Base-by-base conservation (phyloP, 2,797 vertebrate genomes). In the Bothrops alternatus region DNA sequence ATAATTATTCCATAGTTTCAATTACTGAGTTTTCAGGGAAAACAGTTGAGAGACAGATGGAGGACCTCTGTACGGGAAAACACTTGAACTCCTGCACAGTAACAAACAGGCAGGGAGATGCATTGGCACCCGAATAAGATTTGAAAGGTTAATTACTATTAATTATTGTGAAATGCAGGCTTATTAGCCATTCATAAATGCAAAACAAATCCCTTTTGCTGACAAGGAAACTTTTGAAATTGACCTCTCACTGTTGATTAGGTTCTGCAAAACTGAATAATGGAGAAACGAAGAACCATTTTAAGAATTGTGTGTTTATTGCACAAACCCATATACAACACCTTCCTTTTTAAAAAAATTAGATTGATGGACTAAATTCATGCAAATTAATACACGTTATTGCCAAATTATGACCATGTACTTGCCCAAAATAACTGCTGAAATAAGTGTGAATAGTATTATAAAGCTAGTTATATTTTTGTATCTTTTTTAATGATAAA, bases 121-220 rank as follows among this genome's bases (percentile, higher is more conserved):
- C 26, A 92, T 92, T 95, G 93, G 95, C 95, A 96, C 95, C 94
- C 42, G 0, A 96, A 93, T 91, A 95, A 91, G 93, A 90, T 96
- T 97, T 96, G 94, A 96, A 96, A 97, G 96, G 91, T 96, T 96
- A 97, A 97, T 97, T 97, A 95, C 90, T 89, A 96, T 97, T 96
- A 95, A 96, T 97, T 95, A 96, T 96, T 94, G 93, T 89, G 58
- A 96, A 94, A 97, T 94, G 88, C 56, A 93, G 42, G 47, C 94
- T 95, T 93, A 96, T 96, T 95, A 97, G 82, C 86, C 96, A 97
- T 97, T 97, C 93, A 95, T 94, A 97, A 96, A 96, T 95, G 96
- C 96, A 89, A 95, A 97, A 97, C 95, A 97, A 96, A 96, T 97
- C 95, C 95, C 90, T 94, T 97, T 95, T 95, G 65, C 88, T 97